Conservation (phyloP, 1,140 invertebrate genomes). For the Drosophila chauvacae region DNA sequence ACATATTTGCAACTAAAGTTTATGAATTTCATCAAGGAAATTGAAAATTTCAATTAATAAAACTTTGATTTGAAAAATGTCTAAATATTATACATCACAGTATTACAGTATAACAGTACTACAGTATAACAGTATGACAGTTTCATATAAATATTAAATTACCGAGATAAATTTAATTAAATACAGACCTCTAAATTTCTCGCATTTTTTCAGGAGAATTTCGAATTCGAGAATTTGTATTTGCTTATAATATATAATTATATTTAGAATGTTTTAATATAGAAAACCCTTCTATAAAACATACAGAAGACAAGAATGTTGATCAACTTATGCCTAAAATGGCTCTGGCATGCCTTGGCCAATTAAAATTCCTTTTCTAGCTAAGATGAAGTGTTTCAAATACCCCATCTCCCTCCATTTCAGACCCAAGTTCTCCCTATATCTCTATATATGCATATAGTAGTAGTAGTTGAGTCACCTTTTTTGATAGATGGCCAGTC, state of each 20-base stretch:
- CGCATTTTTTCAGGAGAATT: neutral
- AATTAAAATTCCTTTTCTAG: slow-evolving; percentile 4
- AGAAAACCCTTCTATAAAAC: neutral
- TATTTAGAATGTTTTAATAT: too few relatives aligned
- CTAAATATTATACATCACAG: too few relatives aligned
- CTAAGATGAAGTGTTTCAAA: neutral
- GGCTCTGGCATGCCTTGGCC: neutral
- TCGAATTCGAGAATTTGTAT: too few relatives aligned
- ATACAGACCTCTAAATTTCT: neutral
- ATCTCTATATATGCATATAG: neutral
- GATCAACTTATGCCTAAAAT: neutral
- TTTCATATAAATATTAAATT: too few relatives aligned
- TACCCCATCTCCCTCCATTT: neutral
- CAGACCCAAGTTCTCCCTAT: neutral
- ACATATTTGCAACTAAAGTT: too few relatives aligned
- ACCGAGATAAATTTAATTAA: too few relatives aligned
- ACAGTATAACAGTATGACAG: too few relatives aligned
- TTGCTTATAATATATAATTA: neutral
- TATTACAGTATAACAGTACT: too few relatives aligned
- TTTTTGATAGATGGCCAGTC: slow-evolving; percentile 15
- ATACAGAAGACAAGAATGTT: neutral
- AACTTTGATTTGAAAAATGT: too few relatives aligned
- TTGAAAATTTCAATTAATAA: too few relatives aligned
- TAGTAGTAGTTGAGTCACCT: slow-evolving; percentile 2
- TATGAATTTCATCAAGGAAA: too few relatives aligned